Evolutionary conservation across 2,113 vertebrate species (phyloP).

Genomic region (Pelusios castaneus): DNA sequence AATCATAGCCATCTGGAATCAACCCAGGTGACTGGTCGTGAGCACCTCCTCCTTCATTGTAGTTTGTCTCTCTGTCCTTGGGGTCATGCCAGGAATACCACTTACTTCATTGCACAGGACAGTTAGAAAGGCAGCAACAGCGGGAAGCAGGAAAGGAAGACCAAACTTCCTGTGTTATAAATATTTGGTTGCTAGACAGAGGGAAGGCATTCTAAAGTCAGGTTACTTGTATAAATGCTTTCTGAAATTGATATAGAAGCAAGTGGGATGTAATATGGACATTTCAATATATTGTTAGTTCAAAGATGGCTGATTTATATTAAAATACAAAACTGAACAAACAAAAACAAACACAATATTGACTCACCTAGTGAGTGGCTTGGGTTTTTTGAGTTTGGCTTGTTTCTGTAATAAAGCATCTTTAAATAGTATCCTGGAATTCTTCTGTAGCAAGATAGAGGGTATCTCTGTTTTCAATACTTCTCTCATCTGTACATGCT

Average conservation of each 20-base stretch:
- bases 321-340: neutral
- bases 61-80: neutral
- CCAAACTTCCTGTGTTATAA: neutral
- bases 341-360: neutral
- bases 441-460: neutral
- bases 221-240: neutral
- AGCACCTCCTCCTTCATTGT: neutral
- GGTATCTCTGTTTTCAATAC: neutral
- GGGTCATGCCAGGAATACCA: neutral
- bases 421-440: rapidly evolving
- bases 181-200: neutral
- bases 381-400: neutral
- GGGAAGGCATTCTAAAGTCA: neutral
- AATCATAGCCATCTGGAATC: neutral
- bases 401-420: neutral
- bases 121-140: neutral
- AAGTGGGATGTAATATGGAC: neutral
- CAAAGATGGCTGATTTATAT: neutral
- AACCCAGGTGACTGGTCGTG: neutral
- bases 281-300: neutral
- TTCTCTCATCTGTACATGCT: neutral
- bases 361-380: neutral
- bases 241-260: neutral
- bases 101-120: neutral
- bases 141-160: neutral